Percentiles rank a stretch among this genome's conserved stretches.
phyloP scores from a whole-genome alignment of 2,113 vertebrate species.

The Brachirus orientalis region DNA sequence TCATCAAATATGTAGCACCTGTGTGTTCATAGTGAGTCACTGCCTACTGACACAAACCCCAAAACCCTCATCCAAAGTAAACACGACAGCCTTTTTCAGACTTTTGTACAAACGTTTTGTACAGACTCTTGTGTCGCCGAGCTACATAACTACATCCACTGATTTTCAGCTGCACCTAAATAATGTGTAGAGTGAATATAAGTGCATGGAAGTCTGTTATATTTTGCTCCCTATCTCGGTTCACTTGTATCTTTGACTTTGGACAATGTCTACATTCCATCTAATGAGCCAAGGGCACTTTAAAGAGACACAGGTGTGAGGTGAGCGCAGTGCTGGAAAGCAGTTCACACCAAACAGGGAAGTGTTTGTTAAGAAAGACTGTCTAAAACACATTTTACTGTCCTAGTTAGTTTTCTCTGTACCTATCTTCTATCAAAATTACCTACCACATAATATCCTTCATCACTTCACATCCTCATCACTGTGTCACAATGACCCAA shows the following conservation, averaged over 20 bases:
- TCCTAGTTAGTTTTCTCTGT: too few relatives aligned
- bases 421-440: too few relatives aligned
- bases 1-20: background rate
- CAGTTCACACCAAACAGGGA: background rate
- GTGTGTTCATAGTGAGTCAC: constrained; percentile 31
- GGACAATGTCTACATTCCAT: constrained; percentile 56
- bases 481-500: constrained; percentile 2
- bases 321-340: constrained; percentile 26
- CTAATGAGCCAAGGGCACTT: constrained; percentile 43
- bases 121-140: too few relatives aligned
- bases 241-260: constrained; percentile 29
- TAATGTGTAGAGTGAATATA: background rate
- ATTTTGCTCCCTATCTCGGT: constrained; percentile 49
- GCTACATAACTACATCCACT: background rate
- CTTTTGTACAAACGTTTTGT: constrained; percentile 52
- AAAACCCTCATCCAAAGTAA: constrained; percentile 4
- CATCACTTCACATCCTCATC: background rate
- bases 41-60: constrained; percentile 6
- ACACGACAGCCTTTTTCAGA: constrained; percentile 24
- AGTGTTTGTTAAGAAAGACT: background rate
- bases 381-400: background rate
- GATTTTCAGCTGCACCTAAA: background rate
- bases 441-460: background rate
- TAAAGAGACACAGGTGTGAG: constrained; percentile 26
- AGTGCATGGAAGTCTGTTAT: constrained; percentile 38